Conservation (phyloP, 2,888 invertebrate genomes). For the Heliconius ethilla region DNA sequence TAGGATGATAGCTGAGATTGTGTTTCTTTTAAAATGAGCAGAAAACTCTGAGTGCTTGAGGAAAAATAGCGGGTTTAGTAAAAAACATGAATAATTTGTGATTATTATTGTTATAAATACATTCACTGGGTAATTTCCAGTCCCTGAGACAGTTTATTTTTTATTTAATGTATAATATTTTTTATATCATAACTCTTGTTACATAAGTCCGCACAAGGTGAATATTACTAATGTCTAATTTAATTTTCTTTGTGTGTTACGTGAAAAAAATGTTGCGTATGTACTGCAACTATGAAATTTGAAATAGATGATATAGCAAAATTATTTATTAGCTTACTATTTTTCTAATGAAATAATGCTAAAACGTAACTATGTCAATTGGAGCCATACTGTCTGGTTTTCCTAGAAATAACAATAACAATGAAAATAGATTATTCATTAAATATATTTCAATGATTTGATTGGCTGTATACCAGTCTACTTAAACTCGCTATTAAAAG, state of each 20-base stretch:
- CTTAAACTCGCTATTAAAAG: not conserved
- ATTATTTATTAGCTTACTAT: not conserved
- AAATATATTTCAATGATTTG: not conserved
- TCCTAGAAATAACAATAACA: conserved; percentile 24
- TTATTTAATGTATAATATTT: not conserved
- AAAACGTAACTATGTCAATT: conserved; percentile 32
- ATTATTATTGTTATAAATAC: no score
- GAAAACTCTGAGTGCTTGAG: not conserved
- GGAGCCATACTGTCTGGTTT: conserved; percentile 34
- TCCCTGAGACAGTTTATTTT: no score
- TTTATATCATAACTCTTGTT: not conserved
- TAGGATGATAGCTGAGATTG: not conserved
- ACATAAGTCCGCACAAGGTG: not conserved
- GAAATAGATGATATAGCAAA: conserved; percentile 11
- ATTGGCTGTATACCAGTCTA: not conserved
- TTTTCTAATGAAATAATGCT: conserved; percentile 9
- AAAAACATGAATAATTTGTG: no score
- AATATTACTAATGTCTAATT: not conserved
- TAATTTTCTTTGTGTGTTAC: not conserved
- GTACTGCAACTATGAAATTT: not conserved
- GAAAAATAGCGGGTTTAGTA: no score
- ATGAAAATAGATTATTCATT: not conserved
- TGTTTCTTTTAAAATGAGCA: not conserved
- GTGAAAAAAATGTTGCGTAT: not conserved
- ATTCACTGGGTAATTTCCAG: no score